Percentiles rank a stretch among this genome's conserved stretches.
Evolutionary conservation across 2,888 invertebrate species (phyloP).

Genomic region (Dasypolia templi): DNA sequence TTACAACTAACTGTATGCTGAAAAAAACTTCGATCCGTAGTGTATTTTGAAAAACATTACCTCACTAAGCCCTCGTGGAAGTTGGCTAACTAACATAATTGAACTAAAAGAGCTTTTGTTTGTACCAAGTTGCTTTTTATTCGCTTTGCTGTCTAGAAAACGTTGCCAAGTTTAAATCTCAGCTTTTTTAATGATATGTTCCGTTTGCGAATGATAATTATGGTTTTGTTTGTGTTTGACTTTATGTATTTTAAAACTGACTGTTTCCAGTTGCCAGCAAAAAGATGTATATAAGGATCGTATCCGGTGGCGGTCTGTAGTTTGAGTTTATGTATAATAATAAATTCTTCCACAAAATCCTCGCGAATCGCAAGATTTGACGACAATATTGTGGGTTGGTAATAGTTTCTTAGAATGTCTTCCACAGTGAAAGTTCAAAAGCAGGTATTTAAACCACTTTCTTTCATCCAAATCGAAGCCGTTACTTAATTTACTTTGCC

Average conservation of each 20-base stretch:
- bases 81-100: slow-evolving; percentile 58
- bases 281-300: too few relatives aligned
- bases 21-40: slow-evolving; percentile 41
- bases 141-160: slow-evolving; percentile 43
- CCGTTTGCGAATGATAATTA: slow-evolving; percentile 2
- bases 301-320: too few relatives aligned
- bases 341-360: background rate
- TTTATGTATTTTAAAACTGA: background rate
- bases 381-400: background rate
- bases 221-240: slow-evolving; percentile 6
- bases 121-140: slow-evolving; percentile 49
- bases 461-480: slow-evolving; percentile 20
- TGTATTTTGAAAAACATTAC: slow-evolving; percentile 55
- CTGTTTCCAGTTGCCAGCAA: background rate
- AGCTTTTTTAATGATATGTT: slow-evolving; percentile 33
- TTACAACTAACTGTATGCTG: slow-evolving; percentile 25
- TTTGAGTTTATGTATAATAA: too few relatives aligned
- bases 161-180: slow-evolving; percentile 51
- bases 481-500: slow-evolving; percentile 19
- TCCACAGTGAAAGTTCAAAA: background rate
- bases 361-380: background rate
- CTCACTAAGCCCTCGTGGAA: slow-evolving; percentile 41
- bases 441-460: background rate
- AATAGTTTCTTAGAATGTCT: background rate
- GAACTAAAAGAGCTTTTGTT: slow-evolving; percentile 57